Conservation (phyloP, 2,113 vertebrate species). For the Collichthys lucidus region DNA sequence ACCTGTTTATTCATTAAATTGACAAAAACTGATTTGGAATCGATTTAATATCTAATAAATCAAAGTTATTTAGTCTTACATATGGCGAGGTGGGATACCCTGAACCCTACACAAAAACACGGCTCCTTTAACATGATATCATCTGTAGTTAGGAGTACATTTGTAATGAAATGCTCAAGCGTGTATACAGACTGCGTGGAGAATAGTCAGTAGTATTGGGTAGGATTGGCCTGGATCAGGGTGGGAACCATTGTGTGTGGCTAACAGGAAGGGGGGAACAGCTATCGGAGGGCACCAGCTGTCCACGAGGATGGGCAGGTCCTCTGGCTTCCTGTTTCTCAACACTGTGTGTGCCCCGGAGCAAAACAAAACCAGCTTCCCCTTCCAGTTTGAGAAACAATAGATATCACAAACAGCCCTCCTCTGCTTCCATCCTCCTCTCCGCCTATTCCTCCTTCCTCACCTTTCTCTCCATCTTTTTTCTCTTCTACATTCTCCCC, state of each 20-base stretch:
- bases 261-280: slow-evolving; percentile 78
- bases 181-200: not conserved
- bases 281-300: slow-evolving; percentile 81
- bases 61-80: too few relatives aligned
- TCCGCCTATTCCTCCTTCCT: slow-evolving; percentile 14
- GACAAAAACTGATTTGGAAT: too few relatives aligned
- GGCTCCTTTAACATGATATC: not conserved
- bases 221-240: slow-evolving; percentile 49
- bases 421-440: slow-evolving; percentile 36
- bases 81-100: too few relatives aligned
- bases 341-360: slow-evolving; percentile 50
- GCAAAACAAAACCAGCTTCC: slow-evolving; percentile 75
- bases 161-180: not conserved
- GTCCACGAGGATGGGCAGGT: slow-evolving; percentile 79
- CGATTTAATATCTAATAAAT: too few relatives aligned
- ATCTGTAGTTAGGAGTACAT: not conserved
- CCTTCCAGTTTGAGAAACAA: slow-evolving; percentile 74
- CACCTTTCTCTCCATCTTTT: slow-evolving; percentile 21
- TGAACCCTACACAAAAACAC: not conserved
- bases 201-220: slow-evolving; percentile 17
- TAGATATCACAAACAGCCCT: slow-evolving; percentile 53
- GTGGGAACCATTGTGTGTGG: slow-evolving; percentile 71
- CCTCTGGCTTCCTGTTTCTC: slow-evolving; percentile 77
- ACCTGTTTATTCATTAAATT: too few relatives aligned
- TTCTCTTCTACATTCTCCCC: not conserved